Percentiles rank a stretch among this genome's conserved stretches.
phyloP scores from a whole-genome alignment of 2,797 vertebrate genomes.

The Acanthopagrus latus region DNA sequence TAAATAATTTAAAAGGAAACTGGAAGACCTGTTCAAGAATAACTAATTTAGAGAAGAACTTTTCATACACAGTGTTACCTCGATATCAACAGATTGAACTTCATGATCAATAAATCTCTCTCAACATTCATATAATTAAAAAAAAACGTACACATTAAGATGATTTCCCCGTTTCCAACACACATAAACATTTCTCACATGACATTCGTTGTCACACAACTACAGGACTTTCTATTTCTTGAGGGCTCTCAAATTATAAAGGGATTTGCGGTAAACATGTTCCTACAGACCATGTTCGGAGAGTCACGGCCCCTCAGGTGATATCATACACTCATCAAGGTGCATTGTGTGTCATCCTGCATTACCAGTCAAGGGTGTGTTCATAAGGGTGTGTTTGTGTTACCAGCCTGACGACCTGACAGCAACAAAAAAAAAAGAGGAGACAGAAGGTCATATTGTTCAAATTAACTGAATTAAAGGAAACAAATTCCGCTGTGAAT shows the following conservation, averaged over 20 bases:
- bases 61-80: slow-evolving; percentile 1
- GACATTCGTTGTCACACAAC: slow-evolving; percentile 12
- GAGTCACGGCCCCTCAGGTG: slow-evolving; percentile 24
- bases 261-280: slow-evolving; percentile 2
- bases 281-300: neutral
- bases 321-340: slow-evolving; percentile 14
- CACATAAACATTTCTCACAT: slow-evolving; percentile 24
- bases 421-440: neutral
- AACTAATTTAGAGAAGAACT: slow-evolving; percentile 9
- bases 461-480: neutral
- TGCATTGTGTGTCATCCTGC: slow-evolving; percentile 42
- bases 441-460: neutral
- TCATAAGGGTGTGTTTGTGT: slow-evolving; percentile 44
- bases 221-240: neutral
- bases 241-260: neutral
- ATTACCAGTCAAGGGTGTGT: slow-evolving; percentile 50
- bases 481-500: neutral
- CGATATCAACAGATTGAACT: slow-evolving; percentile 29
- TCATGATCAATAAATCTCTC: slow-evolving; percentile 32
- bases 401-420: slow-evolving; percentile 13
- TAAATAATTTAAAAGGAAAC: slow-evolving; percentile 24
- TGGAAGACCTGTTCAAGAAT: slow-evolving; percentile 62
- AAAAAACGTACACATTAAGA: slow-evolving; percentile 16
- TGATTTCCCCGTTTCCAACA: slow-evolving; percentile 8
- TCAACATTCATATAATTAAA: slow-evolving; percentile 18